phyloP scores from a whole-genome alignment of 2,113 vertebrate genomes.

The Noturus placidus region DNA sequence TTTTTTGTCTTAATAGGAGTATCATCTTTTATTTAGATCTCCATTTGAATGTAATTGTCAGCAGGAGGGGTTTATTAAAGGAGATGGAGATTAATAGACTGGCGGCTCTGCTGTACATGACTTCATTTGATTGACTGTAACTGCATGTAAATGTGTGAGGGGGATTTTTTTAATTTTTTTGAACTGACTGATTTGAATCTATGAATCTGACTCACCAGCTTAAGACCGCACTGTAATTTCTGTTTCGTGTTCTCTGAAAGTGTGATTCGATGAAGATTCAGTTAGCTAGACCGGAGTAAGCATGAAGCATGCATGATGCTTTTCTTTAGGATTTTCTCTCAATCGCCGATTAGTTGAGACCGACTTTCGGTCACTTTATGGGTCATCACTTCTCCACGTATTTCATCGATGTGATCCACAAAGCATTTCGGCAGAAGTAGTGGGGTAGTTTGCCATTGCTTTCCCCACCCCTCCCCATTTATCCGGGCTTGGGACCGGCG shows the following conservation, averaged over 20 bases:
- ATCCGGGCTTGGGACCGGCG: too few relatives aligned
- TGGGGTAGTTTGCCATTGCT: too few relatives aligned
- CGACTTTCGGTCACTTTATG: too few relatives aligned
- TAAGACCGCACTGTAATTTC: not conserved
- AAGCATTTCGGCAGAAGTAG: too few relatives aligned
- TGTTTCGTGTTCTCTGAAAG: not conserved
- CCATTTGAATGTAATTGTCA: conserved; percentile 54
- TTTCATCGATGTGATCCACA: too few relatives aligned
- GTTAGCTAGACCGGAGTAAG: not conserved
- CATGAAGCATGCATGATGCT: not conserved
- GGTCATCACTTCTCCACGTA: too few relatives aligned
- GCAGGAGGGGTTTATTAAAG: conserved; percentile 51
- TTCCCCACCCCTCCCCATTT: too few relatives aligned
- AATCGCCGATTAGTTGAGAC: too few relatives aligned
- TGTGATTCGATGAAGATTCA: not conserved
- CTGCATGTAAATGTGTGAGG: not conserved
- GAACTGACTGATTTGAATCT: conserved; percentile 8
- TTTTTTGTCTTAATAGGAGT: conserved; percentile 51
- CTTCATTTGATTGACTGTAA: conserved; percentile 41
- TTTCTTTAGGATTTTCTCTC: not conserved
- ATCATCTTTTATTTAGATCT: conserved; percentile 58
- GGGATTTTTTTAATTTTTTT: not conserved
- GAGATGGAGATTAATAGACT: conserved; percentile 49
- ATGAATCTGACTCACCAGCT: not conserved
- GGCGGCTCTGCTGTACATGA: conserved; percentile 24